These are phyloP conservation scores for Agrypnus murinus DNA, from an alignment of 2,888 invertebrate genomes.

Conservation along the genomic window DNA sequence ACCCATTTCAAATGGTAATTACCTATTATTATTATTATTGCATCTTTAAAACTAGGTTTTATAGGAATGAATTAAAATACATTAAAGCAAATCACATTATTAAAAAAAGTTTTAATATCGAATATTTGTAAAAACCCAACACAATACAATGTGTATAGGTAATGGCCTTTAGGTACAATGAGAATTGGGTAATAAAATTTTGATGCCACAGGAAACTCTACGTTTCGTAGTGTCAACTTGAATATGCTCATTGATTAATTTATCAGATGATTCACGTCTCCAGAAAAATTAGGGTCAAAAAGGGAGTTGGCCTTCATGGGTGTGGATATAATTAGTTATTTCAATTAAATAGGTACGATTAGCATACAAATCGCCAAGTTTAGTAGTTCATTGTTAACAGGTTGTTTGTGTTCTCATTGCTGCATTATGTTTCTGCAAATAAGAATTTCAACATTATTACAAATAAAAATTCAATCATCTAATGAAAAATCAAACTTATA, in stretches of 20 bases:
- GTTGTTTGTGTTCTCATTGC: slow-evolving; percentile 9
- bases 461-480: slow-evolving; percentile 6
- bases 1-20: no score
- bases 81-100: no score
- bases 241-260: slow-evolving; percentile 8
- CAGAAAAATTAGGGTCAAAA: slow-evolving; percentile 62
- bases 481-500: neutral
- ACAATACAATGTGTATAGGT: no score
- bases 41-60: no score
- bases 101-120: no score
- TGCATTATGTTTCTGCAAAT: neutral
- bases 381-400: slow-evolving; percentile 7
- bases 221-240: neutral
- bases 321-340: slow-evolving; percentile 56
- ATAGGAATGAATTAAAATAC: no score
- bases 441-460: neutral
- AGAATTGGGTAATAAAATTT: neutral
- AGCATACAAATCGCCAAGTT: slow-evolving; percentile 21
- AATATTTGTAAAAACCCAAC: no score
- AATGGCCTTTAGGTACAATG: neutral
- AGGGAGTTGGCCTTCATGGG: slow-evolving; percentile 59
- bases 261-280: slow-evolving; percentile 33
- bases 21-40: no score
- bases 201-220: neutral
- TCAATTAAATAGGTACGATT: slow-evolving; percentile 30